Percentiles rank a stretch among this genome's conserved stretches.
phyloP scores from a whole-genome alignment of 2,113 vertebrate genomes.

The Aphelocoma coerulescens region DNA sequence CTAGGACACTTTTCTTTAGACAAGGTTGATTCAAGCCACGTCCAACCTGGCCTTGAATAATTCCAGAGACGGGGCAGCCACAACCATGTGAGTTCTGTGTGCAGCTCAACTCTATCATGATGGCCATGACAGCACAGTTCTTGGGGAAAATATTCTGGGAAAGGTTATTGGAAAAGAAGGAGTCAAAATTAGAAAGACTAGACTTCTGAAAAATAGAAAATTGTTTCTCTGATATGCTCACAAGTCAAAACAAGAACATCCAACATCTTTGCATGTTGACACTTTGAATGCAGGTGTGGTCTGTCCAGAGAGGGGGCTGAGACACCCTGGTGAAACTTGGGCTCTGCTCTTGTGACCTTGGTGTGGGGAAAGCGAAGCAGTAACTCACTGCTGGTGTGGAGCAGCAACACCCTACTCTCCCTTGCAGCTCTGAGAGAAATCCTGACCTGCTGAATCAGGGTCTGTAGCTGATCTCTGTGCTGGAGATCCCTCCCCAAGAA shows the following conservation, averaged over 20 bases:
- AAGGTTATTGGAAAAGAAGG: not conserved
- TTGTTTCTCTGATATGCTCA: not conserved
- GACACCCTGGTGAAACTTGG: not conserved
- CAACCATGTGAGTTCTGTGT: not conserved
- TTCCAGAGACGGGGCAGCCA: not conserved
- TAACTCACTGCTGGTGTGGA: not conserved
- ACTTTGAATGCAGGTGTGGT: not conserved
- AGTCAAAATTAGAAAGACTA: not conserved
- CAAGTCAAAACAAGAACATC: not conserved
- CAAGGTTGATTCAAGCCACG: not conserved
- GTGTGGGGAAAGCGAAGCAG: not conserved
- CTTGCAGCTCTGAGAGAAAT: not conserved
- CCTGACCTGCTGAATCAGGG: not conserved
- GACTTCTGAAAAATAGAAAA: not conserved
- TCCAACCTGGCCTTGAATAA: not conserved
- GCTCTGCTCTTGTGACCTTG: rapidly evolving
- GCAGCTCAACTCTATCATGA: not conserved
- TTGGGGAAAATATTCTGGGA: not conserved
- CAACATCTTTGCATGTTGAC: not conserved
- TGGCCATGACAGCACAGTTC: not conserved
- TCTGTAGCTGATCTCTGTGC: rapidly evolving
- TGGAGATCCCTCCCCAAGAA: not conserved
- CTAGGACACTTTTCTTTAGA: too few relatives aligned
- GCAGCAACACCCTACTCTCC: not conserved
- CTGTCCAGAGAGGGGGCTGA: not conserved